A percentile compares a stretch with the other conserved stretches of the same genome.
Conservation (phyloP, 1,140 invertebrate species). For the Aphelenchoides avenae region DNA sequence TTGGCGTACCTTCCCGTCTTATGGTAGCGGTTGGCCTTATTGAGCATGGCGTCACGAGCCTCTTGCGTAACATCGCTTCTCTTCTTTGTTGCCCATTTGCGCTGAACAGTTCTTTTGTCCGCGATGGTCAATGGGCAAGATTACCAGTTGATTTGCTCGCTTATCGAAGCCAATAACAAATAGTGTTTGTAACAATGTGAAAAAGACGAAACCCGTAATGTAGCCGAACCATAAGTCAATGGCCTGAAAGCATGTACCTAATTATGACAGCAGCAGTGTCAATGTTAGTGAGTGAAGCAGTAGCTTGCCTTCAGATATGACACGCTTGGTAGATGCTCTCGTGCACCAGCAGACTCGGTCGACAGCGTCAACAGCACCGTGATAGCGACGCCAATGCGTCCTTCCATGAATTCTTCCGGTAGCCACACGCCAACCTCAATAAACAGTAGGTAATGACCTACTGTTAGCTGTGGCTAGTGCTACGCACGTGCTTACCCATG, state of each 20-base stretch:
- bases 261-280: neutral
- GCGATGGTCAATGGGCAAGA: neutral
- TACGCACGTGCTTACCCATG: slow-evolving; percentile 67
- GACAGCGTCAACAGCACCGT: slow-evolving; percentile 56
- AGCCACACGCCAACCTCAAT: slow-evolving; percentile 52
- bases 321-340: slow-evolving; percentile 58
- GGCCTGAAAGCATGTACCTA: slow-evolving; percentile 32
- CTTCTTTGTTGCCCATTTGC: slow-evolving; percentile 55
- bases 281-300: neutral
- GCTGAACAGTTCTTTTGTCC: slow-evolving; percentile 31
- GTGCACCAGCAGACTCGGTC: slow-evolving; percentile 56
- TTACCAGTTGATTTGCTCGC: slow-evolving; percentile 55
- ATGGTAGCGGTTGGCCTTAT: slow-evolving; percentile 53
- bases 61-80: slow-evolving; percentile 54
- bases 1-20: slow-evolving; percentile 49
- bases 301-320: slow-evolving; percentile 54
- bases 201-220: slow-evolving; percentile 58
- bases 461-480: slow-evolving; percentile 21
- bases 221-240: slow-evolving; percentile 59
- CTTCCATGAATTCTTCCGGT: slow-evolving; percentile 59
- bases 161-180: slow-evolving; percentile 59
- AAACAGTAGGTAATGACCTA: neutral
- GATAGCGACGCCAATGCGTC: slow-evolving; percentile 57
- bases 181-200: slow-evolving; percentile 55
- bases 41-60: slow-evolving; percentile 43